Percentiles rank a stretch among this genome's conserved stretches.
Evolutionary conservation across 2,888 invertebrate species (phyloP).

Genomic region (Desoria tigrina): DNA sequence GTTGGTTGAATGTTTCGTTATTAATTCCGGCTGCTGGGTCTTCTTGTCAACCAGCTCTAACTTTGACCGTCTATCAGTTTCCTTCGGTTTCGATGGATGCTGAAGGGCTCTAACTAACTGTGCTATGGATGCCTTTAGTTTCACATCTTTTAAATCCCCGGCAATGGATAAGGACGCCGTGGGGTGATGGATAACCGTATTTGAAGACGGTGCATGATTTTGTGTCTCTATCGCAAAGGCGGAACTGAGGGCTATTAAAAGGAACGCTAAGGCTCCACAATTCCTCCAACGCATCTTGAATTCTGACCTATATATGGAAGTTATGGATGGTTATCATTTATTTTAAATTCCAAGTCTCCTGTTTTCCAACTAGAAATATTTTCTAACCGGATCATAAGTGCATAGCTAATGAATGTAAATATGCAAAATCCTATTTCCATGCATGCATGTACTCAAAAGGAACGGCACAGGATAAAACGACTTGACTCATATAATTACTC

Average conservation of each 20-base stretch:
- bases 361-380: too few relatives aligned
- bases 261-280: slow-evolving; percentile 31
- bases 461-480: too few relatives aligned
- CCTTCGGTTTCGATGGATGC: slow-evolving; percentile 16
- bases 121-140: slow-evolving; percentile 45
- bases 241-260: slow-evolving; percentile 20
- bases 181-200: slow-evolving; percentile 29
- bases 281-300: slow-evolving; percentile 43
- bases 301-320: too few relatives aligned
- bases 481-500: too few relatives aligned
- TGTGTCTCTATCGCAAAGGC: slow-evolving; percentile 26
- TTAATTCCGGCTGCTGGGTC: slow-evolving; percentile 28
- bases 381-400: too few relatives aligned
- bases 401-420: too few relatives aligned
- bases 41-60: slow-evolving; percentile 20
- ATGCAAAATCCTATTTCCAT: too few relatives aligned
- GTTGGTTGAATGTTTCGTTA: slow-evolving; percentile 30
- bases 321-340: too few relatives aligned
- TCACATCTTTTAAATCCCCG: slow-evolving; percentile 44
- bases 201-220: slow-evolving; percentile 2
- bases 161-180: slow-evolving; percentile 42
- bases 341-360: too few relatives aligned
- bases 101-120: slow-evolving; percentile 44
- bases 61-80: not conserved
- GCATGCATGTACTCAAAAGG: too few relatives aligned